A percentile compares a stretch with the other conserved stretches of the same genome.
Conservation (phyloP, 2,797 vertebrate species). For the Bovichtus diacanthus region DNA sequence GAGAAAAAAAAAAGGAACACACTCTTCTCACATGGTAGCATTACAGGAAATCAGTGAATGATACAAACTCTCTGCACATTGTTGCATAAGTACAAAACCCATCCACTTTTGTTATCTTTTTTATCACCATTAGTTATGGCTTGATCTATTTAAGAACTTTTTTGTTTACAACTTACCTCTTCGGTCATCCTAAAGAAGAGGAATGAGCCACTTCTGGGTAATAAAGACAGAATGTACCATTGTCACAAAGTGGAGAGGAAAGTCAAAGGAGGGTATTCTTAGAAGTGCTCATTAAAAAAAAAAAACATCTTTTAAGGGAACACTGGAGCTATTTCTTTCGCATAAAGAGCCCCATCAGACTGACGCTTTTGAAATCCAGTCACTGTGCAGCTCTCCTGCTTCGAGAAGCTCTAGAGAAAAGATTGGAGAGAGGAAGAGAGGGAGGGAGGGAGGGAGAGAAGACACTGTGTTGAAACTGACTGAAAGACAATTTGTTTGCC, state of each 20-base stretch:
- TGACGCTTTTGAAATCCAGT: constrained; percentile 52
- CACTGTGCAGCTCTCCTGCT: constrained; percentile 47
- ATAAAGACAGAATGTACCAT: constrained; percentile 39
- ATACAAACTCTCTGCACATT: constrained; percentile 7
- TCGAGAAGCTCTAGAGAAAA: constrained; percentile 26
- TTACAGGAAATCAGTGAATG: background rate
- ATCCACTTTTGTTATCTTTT: constrained; percentile 10
- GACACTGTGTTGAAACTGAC: constrained; percentile 28
- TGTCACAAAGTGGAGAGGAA: constrained; percentile 37
- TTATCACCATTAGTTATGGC: background rate
- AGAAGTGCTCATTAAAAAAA: constrained; percentile 41
- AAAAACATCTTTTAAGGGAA: constrained; percentile 31
- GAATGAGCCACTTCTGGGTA: constrained; percentile 30
- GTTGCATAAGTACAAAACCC: background rate
- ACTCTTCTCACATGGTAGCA: constrained; percentile 27
- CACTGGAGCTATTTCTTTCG: constrained; percentile 49
- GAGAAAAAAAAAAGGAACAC: constrained; percentile 35
- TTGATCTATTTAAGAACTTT: background rate
- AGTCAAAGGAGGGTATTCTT: constrained; percentile 52
- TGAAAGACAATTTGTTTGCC: constrained; percentile 49
- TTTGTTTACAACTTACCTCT: constrained; percentile 4
- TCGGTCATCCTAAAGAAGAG: constrained; percentile 21
- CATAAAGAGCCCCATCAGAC: constrained; percentile 40
- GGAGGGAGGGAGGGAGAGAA: constrained; percentile 1
- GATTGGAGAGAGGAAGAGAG: background rate